Conservation (phyloP, 1,140 invertebrate genomes). For the Drosophila navojoa region DNA sequence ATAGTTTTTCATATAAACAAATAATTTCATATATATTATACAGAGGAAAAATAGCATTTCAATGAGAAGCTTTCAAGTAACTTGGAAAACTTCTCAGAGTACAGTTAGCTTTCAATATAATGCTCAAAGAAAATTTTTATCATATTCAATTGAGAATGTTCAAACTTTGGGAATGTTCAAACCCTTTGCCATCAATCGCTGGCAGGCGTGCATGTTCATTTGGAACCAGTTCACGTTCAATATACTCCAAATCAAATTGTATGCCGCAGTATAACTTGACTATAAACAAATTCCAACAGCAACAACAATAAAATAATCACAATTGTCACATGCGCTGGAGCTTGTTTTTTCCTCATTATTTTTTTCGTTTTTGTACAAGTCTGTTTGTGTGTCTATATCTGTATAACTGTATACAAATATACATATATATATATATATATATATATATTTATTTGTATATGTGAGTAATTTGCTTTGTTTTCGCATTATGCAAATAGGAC, state of each 20-base stretch:
- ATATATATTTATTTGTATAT: background rate
- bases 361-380: background rate
- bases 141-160: too few species aligned
- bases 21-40: too few species aligned
- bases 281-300: slow-evolving; percentile 20
- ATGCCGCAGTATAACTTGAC: slow-evolving; percentile 2
- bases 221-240: background rate
- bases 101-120: background rate
- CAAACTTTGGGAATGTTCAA: too few species aligned
- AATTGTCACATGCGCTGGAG: slow-evolving; percentile 56
- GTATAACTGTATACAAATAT: background rate
- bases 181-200: too few species aligned
- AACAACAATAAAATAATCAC: slow-evolving; percentile 46
- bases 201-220: background rate
- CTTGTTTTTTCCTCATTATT: slow-evolving; percentile 25
- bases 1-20: too few species aligned
- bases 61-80: too few species aligned
- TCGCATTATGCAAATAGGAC: slow-evolving; percentile 51
- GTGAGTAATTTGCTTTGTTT: slow-evolving; percentile 47
- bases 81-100: too few species aligned
- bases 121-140: too few species aligned
- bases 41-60: too few species aligned
- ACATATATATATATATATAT: background rate
- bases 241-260: slow-evolving; percentile 24
- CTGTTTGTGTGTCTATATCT: background rate